Base-by-base conservation (phyloP, 1,140 invertebrate species). In the Ptiloglossa arizonensis region DNA sequence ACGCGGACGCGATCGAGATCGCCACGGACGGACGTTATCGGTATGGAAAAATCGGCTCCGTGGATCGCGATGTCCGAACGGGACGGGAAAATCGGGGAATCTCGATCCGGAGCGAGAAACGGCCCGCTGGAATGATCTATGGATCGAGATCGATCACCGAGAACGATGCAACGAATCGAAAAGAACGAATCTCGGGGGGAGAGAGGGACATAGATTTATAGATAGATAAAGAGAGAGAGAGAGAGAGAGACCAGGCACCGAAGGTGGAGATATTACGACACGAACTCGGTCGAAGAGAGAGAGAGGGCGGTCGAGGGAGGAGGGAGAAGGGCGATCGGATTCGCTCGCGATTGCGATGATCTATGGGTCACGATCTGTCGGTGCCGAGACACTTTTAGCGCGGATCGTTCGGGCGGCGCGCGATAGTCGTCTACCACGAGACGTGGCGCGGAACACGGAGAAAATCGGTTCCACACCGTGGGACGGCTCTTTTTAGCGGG, bases 301-400 rank as follows among this genome's bases (percentile, higher is more conserved):
- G n/a, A 38, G 19, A 60, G 57, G 60, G 60, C 67, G 38, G 35
- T 13, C n/a, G n/a, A 2, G 46, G 38, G 24, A 29, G 50, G 32
- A 44, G 4, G 29, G 35, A 52, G 50, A 56, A 75, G 59, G 66
- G 59, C 68, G 50, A 82, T 32, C 38, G 54, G 48, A 71, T 60
- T 69, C 46, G 68, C 57, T 80, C 50, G 79, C 78, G 81, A 87
- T 86, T 64, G 56, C 74, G 48, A 74, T 88, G 87, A 88, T 88
- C 86, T 86, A 83, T 83, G 80, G 83, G 54, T 86, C 87, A 87
- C 87, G 87, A 88, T 86, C 76, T 70, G 74, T 62, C 54, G 41
- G 46, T 48, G 77, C 38, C 74, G 56, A 54, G 56, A 70, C 75
- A 79, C 73, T 85, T 86, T 86, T 86, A 64, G 68, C 48, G 72